Conservation (phyloP, 2,888 invertebrate genomes). For the Zhengitettix transpicula region DNA sequence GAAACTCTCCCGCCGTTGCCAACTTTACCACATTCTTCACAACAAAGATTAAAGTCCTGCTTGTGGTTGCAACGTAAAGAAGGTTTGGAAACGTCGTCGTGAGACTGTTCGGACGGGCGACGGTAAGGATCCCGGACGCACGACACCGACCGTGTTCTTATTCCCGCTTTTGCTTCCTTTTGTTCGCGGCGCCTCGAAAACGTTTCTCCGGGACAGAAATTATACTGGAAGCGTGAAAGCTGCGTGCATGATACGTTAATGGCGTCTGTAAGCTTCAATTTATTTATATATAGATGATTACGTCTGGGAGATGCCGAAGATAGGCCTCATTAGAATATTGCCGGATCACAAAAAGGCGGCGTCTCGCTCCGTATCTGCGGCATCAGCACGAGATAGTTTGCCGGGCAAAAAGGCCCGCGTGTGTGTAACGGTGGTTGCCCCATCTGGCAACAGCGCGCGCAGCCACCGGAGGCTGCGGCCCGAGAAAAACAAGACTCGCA, state of each 20-base stretch:
- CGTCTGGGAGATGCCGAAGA: not conserved
- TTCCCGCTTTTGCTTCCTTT: not conserved
- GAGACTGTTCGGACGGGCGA: too few species aligned
- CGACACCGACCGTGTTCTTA: not conserved
- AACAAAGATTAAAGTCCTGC: too few species aligned
- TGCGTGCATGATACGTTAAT: not conserved
- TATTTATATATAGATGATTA: not conserved
- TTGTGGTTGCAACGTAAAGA: too few species aligned
- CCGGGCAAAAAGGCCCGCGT: not conserved
- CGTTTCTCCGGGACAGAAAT: not conserved
- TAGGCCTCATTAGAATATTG: not conserved
- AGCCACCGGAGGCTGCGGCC: not conserved
- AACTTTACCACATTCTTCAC: too few species aligned
- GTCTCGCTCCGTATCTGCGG: not conserved
- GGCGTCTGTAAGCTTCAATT: not conserved
- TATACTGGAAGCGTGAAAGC: not conserved
- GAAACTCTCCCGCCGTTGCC: too few species aligned
- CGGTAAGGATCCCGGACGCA: too few species aligned
- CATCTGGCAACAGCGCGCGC: not conserved
- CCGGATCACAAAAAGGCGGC: not conserved
- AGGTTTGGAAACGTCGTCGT: too few species aligned
- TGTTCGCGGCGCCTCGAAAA: not conserved
- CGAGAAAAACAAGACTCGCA: not conserved
- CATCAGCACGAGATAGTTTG: too few species aligned
- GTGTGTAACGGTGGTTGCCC: not conserved